These are phyloP conservation scores for Aspidoscelis tigris DNA, from an alignment of 2,113 vertebrate genomes.

Conservation along the genomic window DNA sequence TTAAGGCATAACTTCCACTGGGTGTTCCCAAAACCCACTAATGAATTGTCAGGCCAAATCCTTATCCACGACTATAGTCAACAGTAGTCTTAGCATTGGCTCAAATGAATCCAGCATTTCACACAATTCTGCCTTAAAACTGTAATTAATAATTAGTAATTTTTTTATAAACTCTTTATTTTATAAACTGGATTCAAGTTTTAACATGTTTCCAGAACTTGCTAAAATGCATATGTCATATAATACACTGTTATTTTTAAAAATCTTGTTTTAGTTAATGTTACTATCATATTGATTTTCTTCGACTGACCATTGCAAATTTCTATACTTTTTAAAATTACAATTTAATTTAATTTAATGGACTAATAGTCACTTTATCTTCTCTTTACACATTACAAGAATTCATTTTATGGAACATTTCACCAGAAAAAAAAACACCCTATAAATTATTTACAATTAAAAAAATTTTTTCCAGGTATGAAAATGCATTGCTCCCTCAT, in stretches of 20 bases:
- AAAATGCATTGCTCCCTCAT: no score
- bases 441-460: no score
- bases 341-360: neutral
- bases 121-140: constrained; percentile 1
- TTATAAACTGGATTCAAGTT: neutral
- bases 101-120: constrained; percentile 65
- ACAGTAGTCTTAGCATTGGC: constrained; percentile 54
- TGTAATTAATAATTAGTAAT: no score
- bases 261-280: neutral
- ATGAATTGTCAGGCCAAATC: constrained; percentile 64
- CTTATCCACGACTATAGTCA: constrained; percentile 52
- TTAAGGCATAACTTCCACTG: constrained; percentile 57
- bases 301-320: neutral
- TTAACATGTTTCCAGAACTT: neutral
- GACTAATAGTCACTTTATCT: neutral
- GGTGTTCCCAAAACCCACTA: constrained; percentile 64
- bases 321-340: neutral
- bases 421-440: constrained; percentile 8
- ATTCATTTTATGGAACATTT: constrained; percentile 35
- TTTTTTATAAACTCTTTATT: neutral
- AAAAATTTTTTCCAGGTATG: no score
- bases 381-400: neutral
- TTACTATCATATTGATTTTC: neutral
- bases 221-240: neutral
- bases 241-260: neutral